A percentile compares a stretch with the other conserved stretches of the same genome.
Conservation (phyloP, 2,888 invertebrate genomes). For the Lysandra bellargus region DNA sequence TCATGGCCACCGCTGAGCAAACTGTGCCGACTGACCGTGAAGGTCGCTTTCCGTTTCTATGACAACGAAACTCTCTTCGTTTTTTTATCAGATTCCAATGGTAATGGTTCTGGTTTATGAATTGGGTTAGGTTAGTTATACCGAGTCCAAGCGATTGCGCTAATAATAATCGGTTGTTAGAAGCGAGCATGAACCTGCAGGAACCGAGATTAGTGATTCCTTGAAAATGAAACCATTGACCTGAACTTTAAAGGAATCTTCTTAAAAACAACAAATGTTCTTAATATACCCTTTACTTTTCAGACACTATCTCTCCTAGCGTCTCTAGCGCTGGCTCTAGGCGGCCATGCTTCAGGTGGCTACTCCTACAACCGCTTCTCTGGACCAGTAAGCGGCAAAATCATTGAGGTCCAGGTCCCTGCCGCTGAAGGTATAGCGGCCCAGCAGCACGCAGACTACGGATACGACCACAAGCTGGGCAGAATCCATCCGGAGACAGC, state of each 20-base stretch:
- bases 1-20: conserved; percentile 72
- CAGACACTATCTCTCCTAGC: conserved; percentile 58
- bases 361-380: conserved; percentile 87
- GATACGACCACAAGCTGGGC: conserved; percentile 72
- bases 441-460: conserved; percentile 74
- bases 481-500: conserved; percentile 72
- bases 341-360: conserved; percentile 71
- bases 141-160: background rate
- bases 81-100: background rate
- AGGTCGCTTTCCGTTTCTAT: conserved; percentile 52
- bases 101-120: background rate
- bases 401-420: conserved; percentile 78
- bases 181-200: too few relatives aligned
- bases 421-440: conserved; percentile 67
- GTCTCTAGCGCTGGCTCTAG: conserved; percentile 51
- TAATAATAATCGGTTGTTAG: too few relatives aligned
- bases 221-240: too few relatives aligned
- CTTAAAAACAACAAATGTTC: too few relatives aligned
- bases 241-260: too few relatives aligned
- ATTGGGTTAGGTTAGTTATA: background rate
- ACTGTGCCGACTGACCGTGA: conserved; percentile 60
- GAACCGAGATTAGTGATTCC: too few relatives aligned
- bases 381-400: conserved; percentile 86
- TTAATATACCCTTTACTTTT: background rate
- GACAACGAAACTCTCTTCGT: conserved; percentile 24